Percentiles rank a stretch among this genome's conserved stretches.
These are phyloP conservation scores for Diarsia mendica DNA, from an alignment of 2,888 invertebrate species.

Conservation along the genomic window DNA sequence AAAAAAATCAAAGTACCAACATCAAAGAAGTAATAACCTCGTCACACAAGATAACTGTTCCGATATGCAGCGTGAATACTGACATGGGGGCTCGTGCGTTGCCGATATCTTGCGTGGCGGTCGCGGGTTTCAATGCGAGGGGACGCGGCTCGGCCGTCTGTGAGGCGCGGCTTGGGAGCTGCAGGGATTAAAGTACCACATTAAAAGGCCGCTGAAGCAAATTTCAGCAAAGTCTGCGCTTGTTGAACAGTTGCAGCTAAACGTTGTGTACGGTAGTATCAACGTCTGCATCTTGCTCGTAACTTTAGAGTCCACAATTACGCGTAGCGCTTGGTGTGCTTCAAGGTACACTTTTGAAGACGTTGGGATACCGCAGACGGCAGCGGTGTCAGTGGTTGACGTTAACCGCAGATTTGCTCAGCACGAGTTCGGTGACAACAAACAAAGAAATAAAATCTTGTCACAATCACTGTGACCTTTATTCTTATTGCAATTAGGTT, in stretches of 20 bases:
- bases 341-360: background rate
- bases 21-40: conserved; percentile 67
- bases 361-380: background rate
- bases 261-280: background rate
- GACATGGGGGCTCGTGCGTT: conserved; percentile 67
- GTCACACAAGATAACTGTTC: conserved; percentile 78
- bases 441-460: no score
- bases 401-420: no score
- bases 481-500: background rate
- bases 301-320: background rate
- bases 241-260: background rate
- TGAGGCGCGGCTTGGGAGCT: background rate
- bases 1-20: background rate
- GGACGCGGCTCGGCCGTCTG: background rate
- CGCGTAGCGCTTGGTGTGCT: background rate
- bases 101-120: conserved; percentile 66
- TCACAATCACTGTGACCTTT: background rate
- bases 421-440: no score
- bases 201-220: background rate
- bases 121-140: conserved; percentile 16
- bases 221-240: background rate
- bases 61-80: conserved; percentile 78
- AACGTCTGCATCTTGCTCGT: background rate
- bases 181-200: background rate
- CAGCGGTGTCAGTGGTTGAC: no score